Evolutionary conservation across 2,888 invertebrate species (phyloP).

Genomic region (Phragmatobia fuliginosa): DNA sequence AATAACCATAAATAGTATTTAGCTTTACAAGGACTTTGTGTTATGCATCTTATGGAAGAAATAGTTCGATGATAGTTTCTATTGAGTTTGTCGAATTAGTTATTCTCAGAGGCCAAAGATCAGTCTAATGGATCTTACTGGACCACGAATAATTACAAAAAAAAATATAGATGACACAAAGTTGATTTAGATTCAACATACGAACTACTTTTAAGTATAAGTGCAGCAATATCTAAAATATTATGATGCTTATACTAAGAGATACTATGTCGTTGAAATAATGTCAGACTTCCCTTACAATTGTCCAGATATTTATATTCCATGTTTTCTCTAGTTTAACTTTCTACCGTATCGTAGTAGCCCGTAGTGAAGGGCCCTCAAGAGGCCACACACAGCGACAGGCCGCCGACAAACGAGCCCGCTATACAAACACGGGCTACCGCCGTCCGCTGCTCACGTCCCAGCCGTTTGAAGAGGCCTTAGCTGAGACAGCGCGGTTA

Average conservation of each 20-base stretch:
- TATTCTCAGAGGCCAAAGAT: no score
- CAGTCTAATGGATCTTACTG: no score
- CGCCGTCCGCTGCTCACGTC: conserved; percentile 46
- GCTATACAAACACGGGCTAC: conserved; percentile 66
- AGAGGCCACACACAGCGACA: conserved; percentile 72
- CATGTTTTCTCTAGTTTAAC: conserved; percentile 45
- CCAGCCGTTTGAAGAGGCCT: conserved; percentile 48
- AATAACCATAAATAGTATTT: not conserved
- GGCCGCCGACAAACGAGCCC: conserved; percentile 68
- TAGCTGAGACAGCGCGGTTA: conserved; percentile 41
- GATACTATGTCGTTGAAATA: not conserved
- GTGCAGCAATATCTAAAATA: not conserved
- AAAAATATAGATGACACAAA: not conserved
- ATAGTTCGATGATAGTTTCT: no score
- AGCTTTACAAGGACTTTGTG: no score
- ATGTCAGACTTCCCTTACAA: not conserved
- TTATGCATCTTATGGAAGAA: no score
- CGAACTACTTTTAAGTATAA: not conserved
- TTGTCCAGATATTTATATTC: conserved; percentile 30
- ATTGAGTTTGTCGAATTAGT: no score
- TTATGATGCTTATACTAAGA: no score
- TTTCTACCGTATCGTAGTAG: conserved; percentile 45
- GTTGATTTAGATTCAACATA: not conserved
- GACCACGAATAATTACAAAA: no score
- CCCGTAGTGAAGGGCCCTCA: conserved; percentile 36